These are phyloP conservation scores for Tylochromis polylepis DNA, from an alignment of 2,113 vertebrate species.

Conservation along the genomic window DNA sequence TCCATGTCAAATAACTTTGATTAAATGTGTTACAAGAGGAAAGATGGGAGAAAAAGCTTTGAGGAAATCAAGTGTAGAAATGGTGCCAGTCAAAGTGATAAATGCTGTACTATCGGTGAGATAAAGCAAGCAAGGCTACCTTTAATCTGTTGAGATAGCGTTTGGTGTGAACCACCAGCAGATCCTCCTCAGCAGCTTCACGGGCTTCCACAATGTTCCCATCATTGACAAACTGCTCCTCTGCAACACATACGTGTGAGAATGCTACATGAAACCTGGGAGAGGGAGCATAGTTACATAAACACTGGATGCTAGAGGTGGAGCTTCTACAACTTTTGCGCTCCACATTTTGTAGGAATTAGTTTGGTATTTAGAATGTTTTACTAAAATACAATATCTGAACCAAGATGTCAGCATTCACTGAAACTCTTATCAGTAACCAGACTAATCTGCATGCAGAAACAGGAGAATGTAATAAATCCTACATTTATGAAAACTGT, in stretches of 20 bases:
- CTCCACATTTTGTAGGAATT: not conserved
- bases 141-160: constrained; percentile 90
- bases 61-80: not conserved
- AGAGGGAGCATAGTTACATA: not conserved
- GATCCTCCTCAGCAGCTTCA: constrained; percentile 91
- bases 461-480: not conserved
- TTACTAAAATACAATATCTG: not conserved
- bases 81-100: not conserved
- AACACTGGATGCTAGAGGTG: accelerated
- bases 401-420: not conserved
- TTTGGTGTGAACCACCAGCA: constrained; percentile 87
- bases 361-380: not conserved
- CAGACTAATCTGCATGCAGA: not conserved
- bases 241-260: constrained; percentile 59
- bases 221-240: constrained; percentile 87
- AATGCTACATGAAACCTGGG: not conserved
- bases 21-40: not conserved
- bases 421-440: not conserved
- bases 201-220: constrained; percentile 81
- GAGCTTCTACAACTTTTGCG: not conserved
- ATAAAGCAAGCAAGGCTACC: constrained; percentile 64
- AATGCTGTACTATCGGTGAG: not conserved
- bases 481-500: not conserved
- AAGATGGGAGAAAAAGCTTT: not conserved
- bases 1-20: not conserved